Percentiles rank a stretch among this genome's conserved stretches.
These are phyloP conservation scores for Solen grandis DNA, from an alignment of 1,140 invertebrate genomes.

Conservation along the genomic window DNA sequence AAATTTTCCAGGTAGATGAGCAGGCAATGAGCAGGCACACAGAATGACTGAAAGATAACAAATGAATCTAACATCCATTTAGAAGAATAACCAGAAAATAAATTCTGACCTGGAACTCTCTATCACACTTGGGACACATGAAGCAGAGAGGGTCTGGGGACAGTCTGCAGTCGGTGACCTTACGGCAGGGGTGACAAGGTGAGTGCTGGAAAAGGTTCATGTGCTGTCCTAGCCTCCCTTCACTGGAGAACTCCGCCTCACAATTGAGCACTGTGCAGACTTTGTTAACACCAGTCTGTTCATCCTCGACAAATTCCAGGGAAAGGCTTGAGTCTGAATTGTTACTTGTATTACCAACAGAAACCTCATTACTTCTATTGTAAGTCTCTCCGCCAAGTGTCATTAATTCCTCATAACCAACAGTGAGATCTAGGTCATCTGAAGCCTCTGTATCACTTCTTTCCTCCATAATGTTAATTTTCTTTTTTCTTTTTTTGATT, in stretches of 20 bases:
- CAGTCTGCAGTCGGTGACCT: constrained; percentile 8
- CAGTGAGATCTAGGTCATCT: neutral
- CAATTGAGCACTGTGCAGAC: constrained; percentile 37
- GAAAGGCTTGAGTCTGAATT: too few relatives aligned
- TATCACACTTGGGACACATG: constrained; percentile 42
- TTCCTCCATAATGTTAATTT: too few relatives aligned
- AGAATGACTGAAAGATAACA: too few relatives aligned
- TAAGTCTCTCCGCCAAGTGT: neutral
- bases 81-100: neutral
- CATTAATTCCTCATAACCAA: neutral
- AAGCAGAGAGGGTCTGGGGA: constrained; percentile 17
- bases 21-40: too few relatives aligned
- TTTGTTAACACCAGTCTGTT: neutral
- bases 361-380: neutral
- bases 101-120: constrained; percentile 1
- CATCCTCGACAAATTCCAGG: too few relatives aligned
- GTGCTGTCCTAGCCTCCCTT: constrained; percentile 25
- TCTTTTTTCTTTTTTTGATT: too few relatives aligned
- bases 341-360: neutral
- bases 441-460: too few relatives aligned
- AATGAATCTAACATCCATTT: too few relatives aligned
- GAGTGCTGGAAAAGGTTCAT: constrained; percentile 53
- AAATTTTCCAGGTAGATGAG: too few relatives aligned
- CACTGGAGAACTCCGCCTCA: constrained; percentile 25
- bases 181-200: constrained; percentile 32